These are phyloP conservation scores for Galerucella calmariensis DNA, from an alignment of 2,888 invertebrate species.

Conservation along the genomic window DNA sequence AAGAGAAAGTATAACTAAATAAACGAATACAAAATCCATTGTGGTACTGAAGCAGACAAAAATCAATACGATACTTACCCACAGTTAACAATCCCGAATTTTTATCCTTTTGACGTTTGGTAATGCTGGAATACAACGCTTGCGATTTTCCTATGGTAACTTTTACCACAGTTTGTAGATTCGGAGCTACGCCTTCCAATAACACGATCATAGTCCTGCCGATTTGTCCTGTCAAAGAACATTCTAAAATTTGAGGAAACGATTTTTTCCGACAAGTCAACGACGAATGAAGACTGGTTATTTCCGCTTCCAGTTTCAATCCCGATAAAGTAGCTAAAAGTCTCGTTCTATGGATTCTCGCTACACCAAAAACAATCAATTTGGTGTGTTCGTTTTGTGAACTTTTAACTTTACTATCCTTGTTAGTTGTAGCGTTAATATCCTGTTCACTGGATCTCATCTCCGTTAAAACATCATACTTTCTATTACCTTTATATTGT, in stretches of 20 bases:
- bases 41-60: no score
- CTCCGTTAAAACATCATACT: slow-evolving; percentile 70
- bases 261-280: slow-evolving; percentile 90
- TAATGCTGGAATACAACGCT: slow-evolving; percentile 88
- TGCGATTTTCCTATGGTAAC: slow-evolving; percentile 93
- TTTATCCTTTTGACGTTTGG: slow-evolving; percentile 79
- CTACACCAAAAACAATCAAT: slow-evolving; percentile 87
- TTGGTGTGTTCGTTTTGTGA: slow-evolving; percentile 74
- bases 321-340: slow-evolving; percentile 92
- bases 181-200: slow-evolving; percentile 89
- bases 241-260: slow-evolving; percentile 74
- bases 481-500: slow-evolving; percentile 72
- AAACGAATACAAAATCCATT: no score
- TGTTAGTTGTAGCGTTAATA: slow-evolving; percentile 61
- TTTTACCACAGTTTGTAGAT: slow-evolving; percentile 93
- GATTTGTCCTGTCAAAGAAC: slow-evolving; percentile 88
- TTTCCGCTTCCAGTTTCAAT: slow-evolving; percentile 93
- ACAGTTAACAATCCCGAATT: slow-evolving; percentile 86
- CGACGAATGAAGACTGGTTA: slow-evolving; percentile 91
- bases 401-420: slow-evolving; percentile 51
- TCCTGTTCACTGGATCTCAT: slow-evolving; percentile 68
- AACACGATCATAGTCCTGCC: slow-evolving; percentile 93
- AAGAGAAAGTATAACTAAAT: no score
- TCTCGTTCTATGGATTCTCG: slow-evolving; percentile 86
- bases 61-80: background rate